phyloP scores from a whole-genome alignment of 1,140 invertebrate genomes.

The Babylonia areolata region DNA sequence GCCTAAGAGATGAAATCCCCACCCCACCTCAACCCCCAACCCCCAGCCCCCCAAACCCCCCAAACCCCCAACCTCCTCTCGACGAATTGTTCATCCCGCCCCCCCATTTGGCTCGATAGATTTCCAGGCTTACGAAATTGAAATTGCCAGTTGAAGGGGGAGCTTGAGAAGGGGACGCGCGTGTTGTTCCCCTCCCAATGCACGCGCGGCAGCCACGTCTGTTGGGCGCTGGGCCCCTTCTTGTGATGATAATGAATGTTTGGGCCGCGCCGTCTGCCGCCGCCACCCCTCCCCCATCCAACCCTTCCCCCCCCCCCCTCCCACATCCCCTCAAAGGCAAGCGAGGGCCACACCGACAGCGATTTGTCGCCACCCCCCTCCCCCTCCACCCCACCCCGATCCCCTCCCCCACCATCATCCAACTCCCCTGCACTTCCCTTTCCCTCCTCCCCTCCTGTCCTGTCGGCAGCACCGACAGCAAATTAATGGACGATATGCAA shows the following conservation, averaged over 20 bases:
- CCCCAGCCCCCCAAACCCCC: too few species aligned
- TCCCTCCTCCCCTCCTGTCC: background rate
- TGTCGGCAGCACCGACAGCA: constrained; percentile 16
- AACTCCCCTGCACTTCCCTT: background rate
- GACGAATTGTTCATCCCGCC: constrained; percentile 3
- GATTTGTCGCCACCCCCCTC: background rate
- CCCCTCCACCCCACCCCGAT: background rate
- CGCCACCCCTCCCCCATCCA: background rate
- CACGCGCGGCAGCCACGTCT: constrained; percentile 2
- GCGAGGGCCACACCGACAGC: too few species aligned
- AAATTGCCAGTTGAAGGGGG: constrained; percentile 2
- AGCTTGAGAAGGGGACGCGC: background rate
- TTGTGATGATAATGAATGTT: constrained; percentile 31
- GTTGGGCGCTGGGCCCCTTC: background rate
- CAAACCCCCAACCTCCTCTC: background rate
- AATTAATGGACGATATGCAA: constrained; percentile 27
- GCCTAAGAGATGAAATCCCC: background rate
- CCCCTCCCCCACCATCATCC: background rate
- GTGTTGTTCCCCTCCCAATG: background rate
- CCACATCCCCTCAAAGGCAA: background rate
- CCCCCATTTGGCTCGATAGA: background rate
- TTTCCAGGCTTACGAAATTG: constrained; percentile 33
- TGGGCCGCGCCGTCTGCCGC: constrained; percentile 21
- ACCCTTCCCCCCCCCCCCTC: background rate
- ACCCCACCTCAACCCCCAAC: background rate